Evolutionary conservation across 2,113 vertebrate genomes (phyloP), one percentile per base, ranked within the genome.

Genomic region (Triplophysa siluroides): DNA sequence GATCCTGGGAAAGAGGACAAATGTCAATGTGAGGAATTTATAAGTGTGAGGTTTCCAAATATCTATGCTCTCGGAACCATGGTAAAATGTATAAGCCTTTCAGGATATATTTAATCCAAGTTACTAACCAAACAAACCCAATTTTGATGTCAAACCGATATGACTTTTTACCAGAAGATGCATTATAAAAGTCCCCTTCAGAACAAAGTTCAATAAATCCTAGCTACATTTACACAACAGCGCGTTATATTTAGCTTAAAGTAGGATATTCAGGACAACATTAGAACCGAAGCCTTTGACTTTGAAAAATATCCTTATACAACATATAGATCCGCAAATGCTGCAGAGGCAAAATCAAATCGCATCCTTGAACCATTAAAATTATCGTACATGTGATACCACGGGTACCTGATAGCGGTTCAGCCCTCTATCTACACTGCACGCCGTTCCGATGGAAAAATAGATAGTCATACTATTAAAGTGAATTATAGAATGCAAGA

Each of bases 391-490:
- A 75, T 87, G 68, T 82, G 62, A 87, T 84, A 79, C 82, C 82
- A 76, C 85, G 6, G 19, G 33, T 0, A 7, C 19, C 52, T 58
- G 29, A 73, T 56, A 41, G 52, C 1, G 11, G n/a, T 73, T 73
- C 52, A 73, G 70, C 29, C 12, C 16, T 14, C 70, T 41, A 85
- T 89, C 81, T 85, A 89, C 86, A 76, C 71, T 88, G 45, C 74
- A 78, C 24, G 50, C 61, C 82, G 63, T 85, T 86, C 79, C 65
- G 29, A 54, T 54, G 50, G 69, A 60, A 73, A 58, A 73, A 41
- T 7, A 60, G 6, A 14, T 13, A 4, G 33, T 56, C 50, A 71
- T 56, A 58, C 18, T 56, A 4, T 38, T 47, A n/a, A 58, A 73
- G 13, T 21, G 38, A 73, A 73, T 73, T 73, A 60, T 23, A 41